These are phyloP conservation scores for Proterorhinus semilunaris DNA, from an alignment of 2,113 vertebrate species.

Conservation along the genomic window DNA sequence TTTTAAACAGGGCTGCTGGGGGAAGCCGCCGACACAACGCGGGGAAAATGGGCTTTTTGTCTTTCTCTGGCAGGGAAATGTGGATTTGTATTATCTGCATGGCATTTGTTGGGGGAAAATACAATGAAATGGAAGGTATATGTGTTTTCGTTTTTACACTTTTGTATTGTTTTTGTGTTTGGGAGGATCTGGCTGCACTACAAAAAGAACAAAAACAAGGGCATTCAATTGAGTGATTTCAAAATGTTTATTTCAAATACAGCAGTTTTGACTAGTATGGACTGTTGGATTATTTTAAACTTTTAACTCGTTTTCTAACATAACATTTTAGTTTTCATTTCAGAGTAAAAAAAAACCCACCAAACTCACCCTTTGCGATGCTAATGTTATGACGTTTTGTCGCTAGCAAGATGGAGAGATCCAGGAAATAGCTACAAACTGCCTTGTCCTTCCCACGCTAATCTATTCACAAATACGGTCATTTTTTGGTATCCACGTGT, in stretches of 20 bases:
- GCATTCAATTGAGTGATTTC: background rate
- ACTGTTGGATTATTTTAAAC: too few relatives aligned
- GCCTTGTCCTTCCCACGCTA: too few relatives aligned
- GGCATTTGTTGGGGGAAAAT: background rate
- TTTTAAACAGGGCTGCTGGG: constrained; percentile 73
- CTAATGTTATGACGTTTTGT: too few relatives aligned
- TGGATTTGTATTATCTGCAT: constrained; percentile 15
- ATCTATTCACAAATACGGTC: too few relatives aligned
- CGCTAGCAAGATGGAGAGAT: too few relatives aligned
- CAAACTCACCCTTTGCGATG: too few relatives aligned
- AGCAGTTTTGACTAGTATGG: too few relatives aligned
- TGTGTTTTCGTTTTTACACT: background rate
- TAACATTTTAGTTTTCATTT: too few relatives aligned
- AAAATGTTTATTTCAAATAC: background rate
- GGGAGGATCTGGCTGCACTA: background rate
- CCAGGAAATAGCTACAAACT: too few relatives aligned
- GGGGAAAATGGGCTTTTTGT: constrained; percentile 47
- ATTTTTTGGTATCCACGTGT: too few relatives aligned
- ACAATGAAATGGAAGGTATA: background rate
- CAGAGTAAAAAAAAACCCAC: too few relatives aligned
- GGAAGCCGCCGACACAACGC: constrained; percentile 57
- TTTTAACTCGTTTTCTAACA: too few relatives aligned
- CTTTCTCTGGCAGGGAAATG: constrained; percentile 37
- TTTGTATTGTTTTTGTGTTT: constrained; percentile 1
- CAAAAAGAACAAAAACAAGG: background rate